These are phyloP conservation scores for Spea bombifrons DNA, from an alignment of 2,113 vertebrate species.

Conservation along the genomic window DNA sequence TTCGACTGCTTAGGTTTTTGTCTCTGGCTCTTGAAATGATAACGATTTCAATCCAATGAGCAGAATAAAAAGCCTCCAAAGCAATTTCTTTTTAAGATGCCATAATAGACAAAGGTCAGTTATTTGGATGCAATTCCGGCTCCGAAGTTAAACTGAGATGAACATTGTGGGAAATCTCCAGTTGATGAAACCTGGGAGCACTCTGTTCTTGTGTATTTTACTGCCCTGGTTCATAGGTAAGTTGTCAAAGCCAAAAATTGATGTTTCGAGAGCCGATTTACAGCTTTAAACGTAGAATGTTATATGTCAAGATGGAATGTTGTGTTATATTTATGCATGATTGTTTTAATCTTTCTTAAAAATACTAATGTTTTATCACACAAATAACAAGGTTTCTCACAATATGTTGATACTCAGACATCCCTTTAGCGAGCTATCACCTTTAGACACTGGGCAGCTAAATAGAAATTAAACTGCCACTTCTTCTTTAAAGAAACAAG, in stretches of 20 bases:
- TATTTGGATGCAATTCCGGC: slow-evolving; percentile 60
- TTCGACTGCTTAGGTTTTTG: slow-evolving; percentile 50
- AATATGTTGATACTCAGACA: too few species aligned
- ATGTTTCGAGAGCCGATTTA: too few species aligned
- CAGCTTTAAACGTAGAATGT: too few species aligned
- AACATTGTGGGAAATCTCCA: slow-evolving; percentile 82
- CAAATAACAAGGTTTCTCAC: too few species aligned
- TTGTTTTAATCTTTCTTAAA: neutral
- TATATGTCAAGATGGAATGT: neutral
- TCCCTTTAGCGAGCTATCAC: too few species aligned
- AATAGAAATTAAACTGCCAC: too few species aligned
- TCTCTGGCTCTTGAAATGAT: slow-evolving; percentile 4
- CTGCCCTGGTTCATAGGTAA: slow-evolving; percentile 85
- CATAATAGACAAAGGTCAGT: slow-evolving; percentile 63
- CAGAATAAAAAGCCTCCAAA: slow-evolving; percentile 32
- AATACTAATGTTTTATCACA: too few species aligned
- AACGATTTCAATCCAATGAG: slow-evolving; percentile 41
- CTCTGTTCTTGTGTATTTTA: slow-evolving; percentile 74
- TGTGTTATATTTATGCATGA: neutral
- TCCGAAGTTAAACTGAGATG: slow-evolving; percentile 84
- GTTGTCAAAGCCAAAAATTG: slow-evolving; percentile 43
- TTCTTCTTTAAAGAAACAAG: too few species aligned
- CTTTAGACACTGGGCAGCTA: too few species aligned
- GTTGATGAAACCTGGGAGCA: slow-evolving; percentile 82
- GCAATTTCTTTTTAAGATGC: slow-evolving; percentile 71